Conservation (phyloP, 2,888 invertebrate species). For the Bombylius discolor region DNA sequence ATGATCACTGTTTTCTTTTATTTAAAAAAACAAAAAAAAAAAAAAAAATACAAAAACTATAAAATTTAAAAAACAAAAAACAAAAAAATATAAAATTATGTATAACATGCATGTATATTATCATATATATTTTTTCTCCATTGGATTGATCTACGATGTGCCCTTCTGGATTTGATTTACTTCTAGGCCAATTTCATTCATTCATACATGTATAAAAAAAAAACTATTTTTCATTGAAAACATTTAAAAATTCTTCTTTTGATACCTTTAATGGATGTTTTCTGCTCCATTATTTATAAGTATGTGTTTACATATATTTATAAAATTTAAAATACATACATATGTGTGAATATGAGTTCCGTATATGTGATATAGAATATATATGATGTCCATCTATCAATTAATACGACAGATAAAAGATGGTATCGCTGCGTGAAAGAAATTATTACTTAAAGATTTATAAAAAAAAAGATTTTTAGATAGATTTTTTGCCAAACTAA, state of each 20-base stretch:
- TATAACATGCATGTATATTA: neutral
- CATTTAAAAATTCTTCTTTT: too few species aligned
- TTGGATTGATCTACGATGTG: neutral
- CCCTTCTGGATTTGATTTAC: constrained; percentile 4
- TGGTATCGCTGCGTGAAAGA: constrained; percentile 2
- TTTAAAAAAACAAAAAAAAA: too few species aligned
- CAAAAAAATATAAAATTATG: too few species aligned
- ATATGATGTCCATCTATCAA: constrained; percentile 7
- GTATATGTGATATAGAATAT: too few species aligned
- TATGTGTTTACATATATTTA: too few species aligned
- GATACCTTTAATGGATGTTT: neutral
- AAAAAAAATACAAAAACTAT: too few species aligned
- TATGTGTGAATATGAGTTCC: too few species aligned
- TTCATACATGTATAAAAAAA: neutral
- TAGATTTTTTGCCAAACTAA: too few species aligned
- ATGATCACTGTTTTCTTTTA: too few species aligned
- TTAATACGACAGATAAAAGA: constrained; percentile 4
- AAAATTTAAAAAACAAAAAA: too few species aligned
- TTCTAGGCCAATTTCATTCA: neutral
- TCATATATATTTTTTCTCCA: neutral
- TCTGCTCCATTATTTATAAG: neutral
- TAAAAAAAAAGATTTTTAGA: too few species aligned
- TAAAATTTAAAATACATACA: too few species aligned
- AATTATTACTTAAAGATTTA: constrained; percentile 8
- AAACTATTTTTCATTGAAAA: neutral